Conservation (phyloP, 2,113 vertebrate genomes). For the Oreochromis aureus region DNA sequence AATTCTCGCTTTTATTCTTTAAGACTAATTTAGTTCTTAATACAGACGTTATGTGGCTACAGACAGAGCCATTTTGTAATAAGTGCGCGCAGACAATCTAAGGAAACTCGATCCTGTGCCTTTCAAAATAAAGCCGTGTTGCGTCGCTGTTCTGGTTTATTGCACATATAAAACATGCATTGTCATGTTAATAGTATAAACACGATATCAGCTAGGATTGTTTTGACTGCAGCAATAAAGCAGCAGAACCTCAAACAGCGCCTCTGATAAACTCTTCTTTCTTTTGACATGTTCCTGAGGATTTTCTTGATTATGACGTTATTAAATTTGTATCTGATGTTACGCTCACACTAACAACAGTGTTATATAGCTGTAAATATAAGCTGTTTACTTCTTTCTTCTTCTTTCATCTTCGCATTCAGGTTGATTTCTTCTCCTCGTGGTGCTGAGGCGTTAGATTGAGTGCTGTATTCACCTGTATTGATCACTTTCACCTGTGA, state of each 20-base stretch:
- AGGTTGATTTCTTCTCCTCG: not conserved
- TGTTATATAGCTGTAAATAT: accelerated
- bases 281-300: not conserved
- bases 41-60: not conserved
- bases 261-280: not conserved
- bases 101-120: not conserved
- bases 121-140: not conserved
- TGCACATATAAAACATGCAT: not conserved
- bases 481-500: not conserved
- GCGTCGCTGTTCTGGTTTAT: not conserved
- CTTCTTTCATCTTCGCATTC: accelerated
- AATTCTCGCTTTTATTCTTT: not conserved
- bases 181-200: not conserved
- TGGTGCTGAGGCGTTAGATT: not conserved
- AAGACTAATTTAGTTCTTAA: not conserved
- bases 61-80: accelerated
- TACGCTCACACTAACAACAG: not conserved
- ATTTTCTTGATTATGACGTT: not conserved
- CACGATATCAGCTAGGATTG: not conserved
- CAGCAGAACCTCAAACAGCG: not conserved
- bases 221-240: not conserved
- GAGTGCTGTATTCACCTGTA: not conserved
- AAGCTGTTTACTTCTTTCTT: not conserved
- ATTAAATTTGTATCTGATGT: accelerated
- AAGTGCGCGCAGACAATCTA: not conserved